A percentile compares a stretch with the other conserved stretches of the same genome.
Evolutionary conservation across 2,113 vertebrate species (phyloP).

Genomic region (Grantiella picta): DNA sequence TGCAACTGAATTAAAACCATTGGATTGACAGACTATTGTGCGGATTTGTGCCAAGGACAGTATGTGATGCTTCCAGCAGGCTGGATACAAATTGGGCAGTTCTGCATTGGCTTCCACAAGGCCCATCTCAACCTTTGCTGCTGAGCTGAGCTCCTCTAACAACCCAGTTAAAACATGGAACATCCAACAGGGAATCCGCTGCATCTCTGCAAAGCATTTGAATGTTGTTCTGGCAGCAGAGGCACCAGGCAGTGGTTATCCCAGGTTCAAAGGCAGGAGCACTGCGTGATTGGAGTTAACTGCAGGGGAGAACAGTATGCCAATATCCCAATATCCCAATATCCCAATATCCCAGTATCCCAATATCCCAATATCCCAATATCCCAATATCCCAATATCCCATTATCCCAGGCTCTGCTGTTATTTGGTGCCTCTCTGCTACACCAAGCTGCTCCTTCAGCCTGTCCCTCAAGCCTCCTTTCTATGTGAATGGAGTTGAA

Average conservation of each 20-base stretch:
- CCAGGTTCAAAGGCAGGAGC: neutral
- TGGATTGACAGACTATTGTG: neutral
- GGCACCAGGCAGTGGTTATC: neutral
- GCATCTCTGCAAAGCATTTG: neutral
- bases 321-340: too few species aligned
- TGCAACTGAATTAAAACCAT: neutral
- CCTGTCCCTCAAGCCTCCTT: neutral
- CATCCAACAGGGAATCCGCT: neutral
- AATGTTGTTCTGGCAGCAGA: neutral
- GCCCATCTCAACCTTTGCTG: neutral
- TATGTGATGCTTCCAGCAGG: neutral
- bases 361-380: too few species aligned
- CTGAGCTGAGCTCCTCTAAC: neutral
- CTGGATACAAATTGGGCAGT: neutral
- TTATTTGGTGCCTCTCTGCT: neutral
- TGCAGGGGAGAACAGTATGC: neutral
- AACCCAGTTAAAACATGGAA: rapidly evolving
- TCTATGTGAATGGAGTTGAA: neutral
- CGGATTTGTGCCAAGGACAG: neutral
- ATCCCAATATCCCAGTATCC: too few species aligned
- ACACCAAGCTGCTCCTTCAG: neutral
- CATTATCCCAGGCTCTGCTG: rapidly evolving
- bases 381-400: neutral
- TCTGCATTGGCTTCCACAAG: neutral
- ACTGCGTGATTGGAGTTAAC: neutral